Evolutionary conservation across 2,888 invertebrate genomes (phyloP).

Genomic region (Teleogryllus oceanicus): DNA sequence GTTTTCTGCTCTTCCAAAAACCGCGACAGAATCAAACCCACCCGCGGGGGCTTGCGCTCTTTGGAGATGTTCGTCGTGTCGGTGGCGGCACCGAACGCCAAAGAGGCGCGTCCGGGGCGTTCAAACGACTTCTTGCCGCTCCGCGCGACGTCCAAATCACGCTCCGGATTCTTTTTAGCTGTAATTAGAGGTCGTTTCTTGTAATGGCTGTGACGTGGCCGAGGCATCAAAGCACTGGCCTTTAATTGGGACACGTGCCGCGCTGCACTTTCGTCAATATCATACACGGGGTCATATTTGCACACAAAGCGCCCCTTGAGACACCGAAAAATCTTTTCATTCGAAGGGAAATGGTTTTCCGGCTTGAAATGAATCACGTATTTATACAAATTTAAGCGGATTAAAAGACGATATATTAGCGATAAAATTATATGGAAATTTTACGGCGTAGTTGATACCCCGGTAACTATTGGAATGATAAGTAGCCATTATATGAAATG

Average conservation of each 20-base stretch:
- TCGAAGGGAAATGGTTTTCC: background rate
- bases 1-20: too few species aligned
- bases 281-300: background rate
- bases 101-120: too few species aligned
- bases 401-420: background rate
- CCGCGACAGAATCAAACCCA: too few species aligned
- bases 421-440: background rate
- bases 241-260: constrained; percentile 8
- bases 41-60: too few species aligned
- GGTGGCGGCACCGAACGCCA: too few species aligned
- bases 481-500: background rate
- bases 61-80: too few species aligned
- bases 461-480: background rate
- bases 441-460: constrained; percentile 1
- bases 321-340: too few species aligned
- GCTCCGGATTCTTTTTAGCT: background rate
- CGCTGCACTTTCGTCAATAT: background rate
- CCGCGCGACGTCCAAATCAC: background rate
- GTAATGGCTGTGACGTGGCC: background rate
- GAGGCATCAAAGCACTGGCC: background rate
- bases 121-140: too few species aligned
- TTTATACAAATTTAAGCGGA: constrained; percentile 1
- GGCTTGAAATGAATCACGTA: background rate
- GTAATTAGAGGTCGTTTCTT: constrained; percentile 18
- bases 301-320: background rate